Evolutionary conservation across 2,888 invertebrate species (phyloP).

Genomic region (Clostera curtula): DNA sequence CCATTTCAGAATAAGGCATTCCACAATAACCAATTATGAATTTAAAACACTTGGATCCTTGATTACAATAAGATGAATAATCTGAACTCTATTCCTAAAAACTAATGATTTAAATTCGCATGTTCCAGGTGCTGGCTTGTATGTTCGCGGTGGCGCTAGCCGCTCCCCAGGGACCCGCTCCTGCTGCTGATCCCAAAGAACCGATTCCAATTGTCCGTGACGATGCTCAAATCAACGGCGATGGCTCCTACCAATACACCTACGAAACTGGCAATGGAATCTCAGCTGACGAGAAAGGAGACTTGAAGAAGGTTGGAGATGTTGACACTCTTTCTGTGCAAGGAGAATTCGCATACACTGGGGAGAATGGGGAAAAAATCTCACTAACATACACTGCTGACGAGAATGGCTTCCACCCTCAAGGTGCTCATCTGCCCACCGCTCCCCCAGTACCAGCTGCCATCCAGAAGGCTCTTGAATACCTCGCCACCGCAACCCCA

Average conservation of each 20-base stretch:
- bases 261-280: slow-evolving; percentile 82
- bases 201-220: slow-evolving; percentile 74
- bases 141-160: slow-evolving; percentile 47
- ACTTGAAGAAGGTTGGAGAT: slow-evolving; percentile 74
- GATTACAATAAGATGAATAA: slow-evolving; percentile 2
- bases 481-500: slow-evolving; percentile 79
- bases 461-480: slow-evolving; percentile 79
- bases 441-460: slow-evolving; percentile 82
- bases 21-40: slow-evolving; percentile 18
- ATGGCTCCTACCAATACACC: slow-evolving; percentile 76
- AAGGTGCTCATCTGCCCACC: slow-evolving; percentile 77
- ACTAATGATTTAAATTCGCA: slow-evolving; percentile 6
- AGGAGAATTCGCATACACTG: slow-evolving; percentile 79
- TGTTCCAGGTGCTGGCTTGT: slow-evolving; percentile 51
- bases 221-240: slow-evolving; percentile 73
- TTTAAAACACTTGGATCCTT: slow-evolving; percentile 13
- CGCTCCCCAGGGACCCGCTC: slow-evolving; percentile 55
- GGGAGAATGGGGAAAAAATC: slow-evolving; percentile 77
- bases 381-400: slow-evolving; percentile 80
- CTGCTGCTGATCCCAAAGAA: slow-evolving; percentile 43
- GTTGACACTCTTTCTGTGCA: slow-evolving; percentile 73
- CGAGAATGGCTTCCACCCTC: slow-evolving; percentile 82
- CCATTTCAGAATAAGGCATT: too few relatives aligned
- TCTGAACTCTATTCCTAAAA: neutral
- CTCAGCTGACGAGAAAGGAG: slow-evolving; percentile 74